phyloP scores from a whole-genome alignment of 2,113 vertebrate genomes.

The Aphyosemion australe region DNA sequence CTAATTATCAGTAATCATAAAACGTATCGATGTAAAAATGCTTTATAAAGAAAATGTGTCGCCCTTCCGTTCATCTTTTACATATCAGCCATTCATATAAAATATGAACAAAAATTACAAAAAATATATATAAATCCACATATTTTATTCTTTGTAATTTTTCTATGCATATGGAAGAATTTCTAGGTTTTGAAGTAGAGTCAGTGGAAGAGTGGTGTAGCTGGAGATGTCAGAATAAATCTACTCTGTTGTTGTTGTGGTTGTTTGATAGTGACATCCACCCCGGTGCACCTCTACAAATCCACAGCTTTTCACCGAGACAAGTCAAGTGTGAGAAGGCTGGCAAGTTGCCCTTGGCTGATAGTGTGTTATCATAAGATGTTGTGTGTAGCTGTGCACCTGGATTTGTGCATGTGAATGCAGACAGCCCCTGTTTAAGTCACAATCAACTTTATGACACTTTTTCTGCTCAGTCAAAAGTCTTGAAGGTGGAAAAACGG shows the following conservation, averaged over 20 bases:
- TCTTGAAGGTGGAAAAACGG: too few relatives aligned
- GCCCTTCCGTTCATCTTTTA: too few relatives aligned
- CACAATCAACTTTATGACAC: background rate
- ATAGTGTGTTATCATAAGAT: conserved; percentile 54
- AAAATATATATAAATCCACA: too few relatives aligned
- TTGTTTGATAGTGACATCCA: conserved; percentile 43
- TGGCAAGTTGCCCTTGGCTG: conserved; percentile 62
- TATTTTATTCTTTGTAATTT: background rate
- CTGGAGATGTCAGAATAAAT: conserved; percentile 44
- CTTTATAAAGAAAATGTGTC: too few relatives aligned
- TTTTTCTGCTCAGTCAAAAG: too few relatives aligned
- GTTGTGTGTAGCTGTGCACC: conserved; percentile 43
- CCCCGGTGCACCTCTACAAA: conserved; percentile 42
- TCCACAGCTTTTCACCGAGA: conserved; percentile 56
- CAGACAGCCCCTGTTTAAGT: conserved; percentile 17
- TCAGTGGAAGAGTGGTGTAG: background rate
- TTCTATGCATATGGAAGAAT: background rate
- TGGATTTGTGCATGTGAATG: conserved; percentile 30
- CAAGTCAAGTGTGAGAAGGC: conserved; percentile 45
- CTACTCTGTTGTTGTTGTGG: conserved; percentile 21
- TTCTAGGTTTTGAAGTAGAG: background rate
- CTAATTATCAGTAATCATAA: too few relatives aligned
- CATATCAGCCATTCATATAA: too few relatives aligned
- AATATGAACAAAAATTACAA: too few relatives aligned
- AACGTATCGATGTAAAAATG: too few relatives aligned